Evolutionary conservation across 2,113 vertebrate species (phyloP).

Genomic region (Brachyistius frenatus): DNA sequence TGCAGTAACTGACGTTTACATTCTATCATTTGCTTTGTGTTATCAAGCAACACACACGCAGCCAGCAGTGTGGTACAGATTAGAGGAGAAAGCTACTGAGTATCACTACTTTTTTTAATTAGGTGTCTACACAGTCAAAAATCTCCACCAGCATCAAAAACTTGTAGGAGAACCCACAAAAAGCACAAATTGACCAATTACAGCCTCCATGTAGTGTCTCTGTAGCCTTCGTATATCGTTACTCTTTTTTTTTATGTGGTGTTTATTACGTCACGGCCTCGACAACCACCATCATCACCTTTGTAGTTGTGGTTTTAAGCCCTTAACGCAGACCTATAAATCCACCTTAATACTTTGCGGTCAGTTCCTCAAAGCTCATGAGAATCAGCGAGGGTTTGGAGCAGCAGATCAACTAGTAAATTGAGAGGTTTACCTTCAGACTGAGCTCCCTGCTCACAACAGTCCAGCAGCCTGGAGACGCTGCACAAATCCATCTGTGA

Average conservation of each 20-base stretch:
- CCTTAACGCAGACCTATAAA: not conserved
- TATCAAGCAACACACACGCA: not conserved
- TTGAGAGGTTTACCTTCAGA: no score
- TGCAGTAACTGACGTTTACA: slow-evolving; percentile 10
- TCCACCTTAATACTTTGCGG: not conserved
- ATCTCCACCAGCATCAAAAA: not conserved
- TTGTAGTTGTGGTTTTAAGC: not conserved
- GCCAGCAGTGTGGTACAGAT: not conserved
- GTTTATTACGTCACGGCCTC: no score
- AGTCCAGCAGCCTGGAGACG: no score
- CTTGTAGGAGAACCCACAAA: not conserved
- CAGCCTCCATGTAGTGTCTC: not conserved
- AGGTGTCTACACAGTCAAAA: not conserved
- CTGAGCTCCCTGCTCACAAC: no score
- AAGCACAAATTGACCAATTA: not conserved
- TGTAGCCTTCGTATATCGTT: not conserved
- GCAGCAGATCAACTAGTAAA: no score
- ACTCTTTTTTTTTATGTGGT: no score
- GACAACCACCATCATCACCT: no score
- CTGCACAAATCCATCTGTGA: no score
- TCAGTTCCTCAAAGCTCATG: not conserved
- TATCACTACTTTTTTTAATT: not conserved
- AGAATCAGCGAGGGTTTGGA: no score
- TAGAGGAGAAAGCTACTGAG: not conserved
- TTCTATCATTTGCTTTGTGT: slow-evolving; percentile 7